Evolutionary conservation across 2,888 invertebrate genomes (phyloP).

Genomic region (Acleris laterana): DNA sequence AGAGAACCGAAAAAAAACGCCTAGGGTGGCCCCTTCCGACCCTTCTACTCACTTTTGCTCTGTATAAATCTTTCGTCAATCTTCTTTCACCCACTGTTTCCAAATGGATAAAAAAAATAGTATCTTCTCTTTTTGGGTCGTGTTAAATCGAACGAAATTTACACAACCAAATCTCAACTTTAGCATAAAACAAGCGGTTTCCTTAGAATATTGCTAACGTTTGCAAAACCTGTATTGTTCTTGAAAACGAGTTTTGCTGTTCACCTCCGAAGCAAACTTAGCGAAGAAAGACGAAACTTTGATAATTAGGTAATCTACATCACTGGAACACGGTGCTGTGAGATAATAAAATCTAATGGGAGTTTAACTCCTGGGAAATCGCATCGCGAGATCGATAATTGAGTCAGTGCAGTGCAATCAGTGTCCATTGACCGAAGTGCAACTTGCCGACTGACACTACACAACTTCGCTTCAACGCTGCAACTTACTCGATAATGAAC

Average conservation of each 20-base stretch:
- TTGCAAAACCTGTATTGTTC: conserved; percentile 19
- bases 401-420: conserved; percentile 50
- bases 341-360: conserved; percentile 35
- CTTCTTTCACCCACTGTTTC: no score
- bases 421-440: conserved; percentile 49
- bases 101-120: no score
- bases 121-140: no score
- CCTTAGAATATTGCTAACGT: conserved; percentile 8
- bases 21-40: no score
- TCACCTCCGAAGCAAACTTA: conserved; percentile 5
- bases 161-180: conserved; percentile 10
- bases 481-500: conserved; percentile 40
- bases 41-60: no score
- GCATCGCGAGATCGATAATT: conserved; percentile 36
- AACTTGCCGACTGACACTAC: neutral
- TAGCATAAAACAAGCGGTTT: conserved; percentile 22
- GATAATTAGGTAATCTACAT: conserved; percentile 28
- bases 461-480: conserved; percentile 10
- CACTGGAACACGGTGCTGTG: conserved; percentile 10
- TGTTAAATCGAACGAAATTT: no score
- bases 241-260: conserved; percentile 14
- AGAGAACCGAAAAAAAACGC: no score
- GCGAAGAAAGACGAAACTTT: conserved; percentile 26
- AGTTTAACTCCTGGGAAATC: conserved; percentile 35
- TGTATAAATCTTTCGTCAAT: no score